Base-by-base conservation (phyloP, 2,113 vertebrate species). In the Phoenicopterus ruber region DNA sequence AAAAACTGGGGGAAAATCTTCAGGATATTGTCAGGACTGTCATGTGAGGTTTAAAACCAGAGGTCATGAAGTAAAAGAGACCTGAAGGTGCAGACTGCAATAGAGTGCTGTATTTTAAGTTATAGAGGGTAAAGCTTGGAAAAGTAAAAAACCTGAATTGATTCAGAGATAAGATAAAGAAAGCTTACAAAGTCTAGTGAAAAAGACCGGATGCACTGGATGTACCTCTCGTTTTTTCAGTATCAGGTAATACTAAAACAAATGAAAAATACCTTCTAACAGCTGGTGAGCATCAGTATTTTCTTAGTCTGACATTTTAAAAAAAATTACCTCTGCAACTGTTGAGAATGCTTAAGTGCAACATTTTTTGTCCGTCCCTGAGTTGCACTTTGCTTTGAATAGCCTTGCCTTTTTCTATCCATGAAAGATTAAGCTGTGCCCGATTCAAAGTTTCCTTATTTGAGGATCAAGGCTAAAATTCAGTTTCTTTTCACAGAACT, bases 381-480 rank as follows among this genome's bases (percentile, higher is more conserved):
- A 84, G 55, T 9, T 47, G 3, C 28, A 58, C 31, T 36, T 55
- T 62, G 49, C 47, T 93, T 90, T 90, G 40, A 82, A 85, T 44
- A 42, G 13, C 46, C 25, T 62, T 81, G 67, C 17, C 19, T 74
- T 79, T 74, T 91, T n/a, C 50, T 62, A 3, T 22, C 34, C 13
- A 36, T 34, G 22, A 57, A 89, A 74, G 36, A 36, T 46, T 76
- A 76, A 90, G 11, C 15, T 65, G 47, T 21, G 29, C 15, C 18
- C n/a, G 7, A 79, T 59, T 80, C 28, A 77, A 42, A 61, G 17
- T 78, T 95, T 81, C 42, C 20, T 32, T 65, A 61, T 79, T 54
- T 62, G 80, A 96, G 91, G 82, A 96, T 87, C 50, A 95, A 86
- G 92, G 80, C n/a, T 82, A 87, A 81, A 82, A 91, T 13, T 28